Percentiles rank a stretch among this genome's conserved stretches.
Evolutionary conservation across 2,888 invertebrate species (phyloP).

Genomic region (Slavum lentiscoides): DNA sequence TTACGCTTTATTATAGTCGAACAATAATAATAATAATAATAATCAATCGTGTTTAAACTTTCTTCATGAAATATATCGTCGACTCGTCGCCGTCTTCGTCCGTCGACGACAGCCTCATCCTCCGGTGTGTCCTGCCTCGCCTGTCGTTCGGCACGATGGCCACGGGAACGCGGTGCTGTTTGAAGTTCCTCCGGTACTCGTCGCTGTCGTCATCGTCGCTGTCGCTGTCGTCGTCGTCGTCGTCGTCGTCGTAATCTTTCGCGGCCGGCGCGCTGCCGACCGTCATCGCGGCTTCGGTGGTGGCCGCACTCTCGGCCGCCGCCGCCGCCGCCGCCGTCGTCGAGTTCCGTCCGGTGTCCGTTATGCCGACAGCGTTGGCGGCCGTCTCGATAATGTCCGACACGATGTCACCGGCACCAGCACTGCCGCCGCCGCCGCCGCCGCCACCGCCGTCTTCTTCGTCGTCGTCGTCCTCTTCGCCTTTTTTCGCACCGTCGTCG

Average conservation of each 20-base stretch:
- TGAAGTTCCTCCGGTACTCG: background rate
- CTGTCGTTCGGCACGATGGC: slow-evolving; percentile 49
- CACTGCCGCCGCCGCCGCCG: too few species aligned
- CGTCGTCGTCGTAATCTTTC: slow-evolving; percentile 25
- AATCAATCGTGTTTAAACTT: slow-evolving; percentile 11
- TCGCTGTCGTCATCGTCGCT: slow-evolving; percentile 25
- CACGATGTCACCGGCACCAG: slow-evolving; percentile 51
- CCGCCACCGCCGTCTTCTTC: slow-evolving; percentile 29
- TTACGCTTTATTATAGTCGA: too few species aligned
- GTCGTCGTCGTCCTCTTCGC: background rate
- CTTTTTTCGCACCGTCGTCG: slow-evolving; percentile 46
- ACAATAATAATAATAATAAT: too few species aligned
- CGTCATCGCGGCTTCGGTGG: slow-evolving; percentile 1
- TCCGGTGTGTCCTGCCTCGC: slow-evolving; percentile 57
- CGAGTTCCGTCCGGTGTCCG: slow-evolving; percentile 26
- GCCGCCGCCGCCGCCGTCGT: background rate
- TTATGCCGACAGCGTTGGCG: slow-evolving; percentile 37
- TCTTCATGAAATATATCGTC: slow-evolving; percentile 46
- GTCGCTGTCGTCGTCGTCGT: slow-evolving; percentile 55
- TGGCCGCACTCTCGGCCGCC: background rate
- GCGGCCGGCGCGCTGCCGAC: background rate
- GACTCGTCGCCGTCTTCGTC: slow-evolving; percentile 24
- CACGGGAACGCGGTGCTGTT: background rate
- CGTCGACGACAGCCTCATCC: slow-evolving; percentile 57
- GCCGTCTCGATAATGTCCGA: slow-evolving; percentile 54